Evolutionary conservation across 2,888 invertebrate genomes (phyloP), one percentile per base, ranked within the genome.

Genomic region (Euproctis similis): DNA sequence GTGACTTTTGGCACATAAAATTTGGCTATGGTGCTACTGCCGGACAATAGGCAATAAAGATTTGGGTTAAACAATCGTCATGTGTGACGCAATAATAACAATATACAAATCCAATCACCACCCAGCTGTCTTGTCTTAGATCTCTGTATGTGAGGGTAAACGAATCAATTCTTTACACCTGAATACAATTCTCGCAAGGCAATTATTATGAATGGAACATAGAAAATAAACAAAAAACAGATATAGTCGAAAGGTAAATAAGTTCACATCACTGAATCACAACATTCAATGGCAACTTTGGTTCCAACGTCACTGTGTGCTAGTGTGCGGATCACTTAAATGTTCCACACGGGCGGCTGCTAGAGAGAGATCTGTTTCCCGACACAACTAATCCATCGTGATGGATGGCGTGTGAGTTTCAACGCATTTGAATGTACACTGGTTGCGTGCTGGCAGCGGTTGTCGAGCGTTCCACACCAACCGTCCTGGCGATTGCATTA

Each of bases 401-500:
- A 75, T 75, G 75, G 81, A 76, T 70, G 68, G 81, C 82, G 84
- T 82, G 82, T 81, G 75, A 76, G 80, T 78, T 77, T 68, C 70
- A 66, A 74, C 81, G 76, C 77, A 82, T 73, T 80, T 80, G 72
- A 82, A 71, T 78, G 75, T 73, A 72, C 67, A 84, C 84, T 84
- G 80, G 61, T 77, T 72, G 72, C 76, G 80, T 81, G 80, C 68
- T 72, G 68, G 61, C 62, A 61, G 60, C 66, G 71, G 69, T 72
- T 63, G 71, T 60, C 61, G 65, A 71, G 71, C 80, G 81, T 80
- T 78, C 81, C 78, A 81, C 81, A 66, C 75, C 77, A 72, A 58
- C 81, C 77, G 80, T 77, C 80, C 81, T 72, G 80, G 71, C 80
- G 76, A 78, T 82, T 82, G 84, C 84, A 81, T 81, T 81, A 81